Base-by-base conservation (phyloP, 2,797 vertebrate genomes). In the Phrynocephalus guinanensis region DNA sequence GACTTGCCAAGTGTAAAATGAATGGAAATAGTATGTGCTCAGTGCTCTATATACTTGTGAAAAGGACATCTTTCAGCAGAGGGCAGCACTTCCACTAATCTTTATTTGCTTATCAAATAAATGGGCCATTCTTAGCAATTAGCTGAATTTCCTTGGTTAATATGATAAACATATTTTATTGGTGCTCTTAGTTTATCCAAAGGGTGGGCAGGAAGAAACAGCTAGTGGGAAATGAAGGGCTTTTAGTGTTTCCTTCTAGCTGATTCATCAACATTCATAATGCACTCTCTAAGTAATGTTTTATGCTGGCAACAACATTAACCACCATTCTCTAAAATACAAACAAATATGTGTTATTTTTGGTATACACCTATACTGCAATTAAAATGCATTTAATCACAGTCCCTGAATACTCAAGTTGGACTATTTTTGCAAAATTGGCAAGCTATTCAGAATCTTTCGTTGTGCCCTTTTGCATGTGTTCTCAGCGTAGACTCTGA, bases 21-120 rank as follows among this genome's bases (percentile, higher is more conserved):
- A 50, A 67, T 20, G n/a, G 20, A 56, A 13, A 26, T 63, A 71
- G 66, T 48, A 28, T 26, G 20, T 13, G 33, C 38, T 28, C 75
- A 33, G 26, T 79, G 60, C 38, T 79, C 18, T 33, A 22, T 6
- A 10, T 71, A 48, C 68, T 73, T 3, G 7, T 30, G 67, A 38
- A 75, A 79, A 75, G 56, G 22, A 66, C 44, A 79, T 67, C 68
- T 85, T 85, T 83, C 44, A 83, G 26, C 28, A 67, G 77, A 88
- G 44, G 24, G 52, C 38, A 88, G 18, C 68, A 66, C 5, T 66
- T 50, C 3, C 50, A 33, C 72, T 84, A 52, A 50, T 75, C 52
- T 52, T 63, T 73, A 79, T 88, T 88, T 83, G 63, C 48, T 87
- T 82, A 87, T 67, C 81, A 88, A 81, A 85, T 48, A 88, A 67